phyloP scores from a whole-genome alignment of 1,140 invertebrate genomes.

The Pachypeltis micranthus region DNA sequence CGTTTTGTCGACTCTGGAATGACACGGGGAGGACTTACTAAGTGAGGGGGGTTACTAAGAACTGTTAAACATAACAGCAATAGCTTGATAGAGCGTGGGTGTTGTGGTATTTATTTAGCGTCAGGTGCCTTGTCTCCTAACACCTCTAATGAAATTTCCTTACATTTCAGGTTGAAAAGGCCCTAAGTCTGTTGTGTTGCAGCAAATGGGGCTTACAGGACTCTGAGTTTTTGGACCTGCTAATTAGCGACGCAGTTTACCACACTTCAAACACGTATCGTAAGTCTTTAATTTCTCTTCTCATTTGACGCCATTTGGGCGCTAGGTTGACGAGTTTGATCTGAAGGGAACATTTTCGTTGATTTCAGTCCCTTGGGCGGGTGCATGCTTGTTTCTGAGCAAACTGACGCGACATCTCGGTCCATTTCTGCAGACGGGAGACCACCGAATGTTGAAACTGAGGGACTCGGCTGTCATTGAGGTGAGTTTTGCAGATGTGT shows the following conservation, averaged over 20 bases:
- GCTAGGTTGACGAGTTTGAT: no score
- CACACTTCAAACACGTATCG: constrained; percentile 42
- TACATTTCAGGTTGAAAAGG: constrained; percentile 37
- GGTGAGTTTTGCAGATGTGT: not conserved
- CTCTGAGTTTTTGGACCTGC: constrained; percentile 59
- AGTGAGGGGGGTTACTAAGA: no score
- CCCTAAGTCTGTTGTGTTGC: constrained; percentile 52
- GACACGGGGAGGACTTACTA: no score
- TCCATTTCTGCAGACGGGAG: constrained; percentile 50
- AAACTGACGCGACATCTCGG: constrained; percentile 48
- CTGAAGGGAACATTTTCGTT: no score
- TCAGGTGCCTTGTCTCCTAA: no score
- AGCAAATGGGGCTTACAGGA: constrained; percentile 57
- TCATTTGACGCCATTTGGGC: no score
- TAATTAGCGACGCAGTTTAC: constrained; percentile 56
- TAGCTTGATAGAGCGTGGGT: no score
- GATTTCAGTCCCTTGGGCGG: constrained; percentile 47
- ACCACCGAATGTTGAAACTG: constrained; percentile 49
- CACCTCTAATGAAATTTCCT: not conserved
- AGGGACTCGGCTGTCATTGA: constrained; percentile 27
- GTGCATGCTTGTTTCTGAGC: constrained; percentile 54
- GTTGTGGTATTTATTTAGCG: no score
- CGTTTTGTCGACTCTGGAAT: no score
- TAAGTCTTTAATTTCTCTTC: constrained; percentile 33
- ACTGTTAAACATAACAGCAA: no score